Evolutionary conservation across 2,888 invertebrate genomes (phyloP).

Genomic region (Leptura quadrifasciata): DNA sequence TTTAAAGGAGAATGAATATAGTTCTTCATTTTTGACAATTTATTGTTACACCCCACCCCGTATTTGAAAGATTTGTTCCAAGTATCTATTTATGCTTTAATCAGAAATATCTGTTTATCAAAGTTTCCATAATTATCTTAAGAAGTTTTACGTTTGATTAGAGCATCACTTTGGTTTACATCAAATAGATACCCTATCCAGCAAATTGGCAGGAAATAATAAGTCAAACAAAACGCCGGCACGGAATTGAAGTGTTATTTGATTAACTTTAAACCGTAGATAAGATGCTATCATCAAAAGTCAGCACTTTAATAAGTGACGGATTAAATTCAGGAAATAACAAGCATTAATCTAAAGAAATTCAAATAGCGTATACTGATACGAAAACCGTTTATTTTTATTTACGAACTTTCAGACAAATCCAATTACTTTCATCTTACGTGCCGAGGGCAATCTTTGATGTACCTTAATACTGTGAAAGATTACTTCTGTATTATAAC

Average conservation of each 20-base stretch:
- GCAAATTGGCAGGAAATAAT: neutral
- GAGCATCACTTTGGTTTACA: neutral
- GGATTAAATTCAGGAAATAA: conserved; percentile 40
- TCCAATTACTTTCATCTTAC: conserved; percentile 70
- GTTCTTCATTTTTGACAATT: too few species aligned
- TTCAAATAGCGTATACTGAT: conserved; percentile 42
- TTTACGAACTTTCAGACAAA: conserved; percentile 61
- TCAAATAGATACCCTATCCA: neutral
- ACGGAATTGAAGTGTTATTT: conserved; percentile 27
- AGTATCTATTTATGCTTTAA: too few species aligned
- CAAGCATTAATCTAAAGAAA: conserved; percentile 35
- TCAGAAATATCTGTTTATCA: too few species aligned
- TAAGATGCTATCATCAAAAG: conserved; percentile 33
- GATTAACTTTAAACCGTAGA: conserved; percentile 29
- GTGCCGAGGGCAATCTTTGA: conserved; percentile 68
- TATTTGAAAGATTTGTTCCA: too few species aligned
- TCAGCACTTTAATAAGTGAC: conserved; percentile 33
- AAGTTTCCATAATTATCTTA: too few species aligned
- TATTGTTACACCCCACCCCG: too few species aligned
- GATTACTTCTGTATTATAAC: conserved; percentile 73
- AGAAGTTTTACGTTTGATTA: neutral
- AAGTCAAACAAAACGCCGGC: conserved; percentile 23
- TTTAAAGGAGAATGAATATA: too few species aligned
- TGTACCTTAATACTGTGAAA: conserved; percentile 70
- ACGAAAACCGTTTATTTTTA: conserved; percentile 61